Percentiles rank a stretch among this genome's conserved stretches.
Evolutionary conservation across 1,140 invertebrate genomes (phyloP).

Genomic region (Calliopsis andreniformis): DNA sequence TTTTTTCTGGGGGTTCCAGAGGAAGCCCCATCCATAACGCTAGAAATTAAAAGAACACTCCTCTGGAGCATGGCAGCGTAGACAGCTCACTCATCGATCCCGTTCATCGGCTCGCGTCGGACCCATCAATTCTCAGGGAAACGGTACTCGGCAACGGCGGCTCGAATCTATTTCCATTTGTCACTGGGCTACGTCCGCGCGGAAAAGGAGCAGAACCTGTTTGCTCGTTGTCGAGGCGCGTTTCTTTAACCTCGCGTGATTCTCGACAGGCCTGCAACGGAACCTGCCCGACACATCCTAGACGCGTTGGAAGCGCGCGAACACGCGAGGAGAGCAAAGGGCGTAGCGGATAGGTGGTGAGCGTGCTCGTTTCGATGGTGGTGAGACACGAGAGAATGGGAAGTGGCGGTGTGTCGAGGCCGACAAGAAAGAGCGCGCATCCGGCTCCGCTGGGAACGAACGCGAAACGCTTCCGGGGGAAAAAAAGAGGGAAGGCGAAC

Average conservation of each 20-base stretch:
- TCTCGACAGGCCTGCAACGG: conserved; percentile 3
- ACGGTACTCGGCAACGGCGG: conserved; percentile 13
- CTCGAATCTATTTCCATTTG: conserved; percentile 13
- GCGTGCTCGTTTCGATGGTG: background rate
- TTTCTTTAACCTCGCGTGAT: conserved; percentile 17
- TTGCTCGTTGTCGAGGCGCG: background rate
- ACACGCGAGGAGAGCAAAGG: background rate
- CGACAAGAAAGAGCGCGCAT: conserved; percentile 20
- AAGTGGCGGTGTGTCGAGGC: conserved; percentile 7
- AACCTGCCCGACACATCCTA: background rate
- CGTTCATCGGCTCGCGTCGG: background rate
- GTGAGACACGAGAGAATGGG: background rate
- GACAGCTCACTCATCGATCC: background rate
- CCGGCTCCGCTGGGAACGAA: conserved; percentile 28
- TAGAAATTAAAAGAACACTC: too few species aligned
- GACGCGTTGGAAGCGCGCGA: background rate
- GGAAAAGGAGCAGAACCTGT: conserved; percentile 23
- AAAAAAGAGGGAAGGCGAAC: conserved; percentile 1
- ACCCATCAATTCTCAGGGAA: background rate
- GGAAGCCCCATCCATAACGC: too few species aligned
- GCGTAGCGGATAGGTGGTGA: background rate
- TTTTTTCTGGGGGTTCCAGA: too few species aligned
- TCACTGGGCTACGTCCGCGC: conserved; percentile 3
- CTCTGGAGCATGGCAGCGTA: too few species aligned
- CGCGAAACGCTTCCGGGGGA: background rate